phyloP scores from a whole-genome alignment of 2,113 vertebrate genomes.

The Toxotes jaculatrix region DNA sequence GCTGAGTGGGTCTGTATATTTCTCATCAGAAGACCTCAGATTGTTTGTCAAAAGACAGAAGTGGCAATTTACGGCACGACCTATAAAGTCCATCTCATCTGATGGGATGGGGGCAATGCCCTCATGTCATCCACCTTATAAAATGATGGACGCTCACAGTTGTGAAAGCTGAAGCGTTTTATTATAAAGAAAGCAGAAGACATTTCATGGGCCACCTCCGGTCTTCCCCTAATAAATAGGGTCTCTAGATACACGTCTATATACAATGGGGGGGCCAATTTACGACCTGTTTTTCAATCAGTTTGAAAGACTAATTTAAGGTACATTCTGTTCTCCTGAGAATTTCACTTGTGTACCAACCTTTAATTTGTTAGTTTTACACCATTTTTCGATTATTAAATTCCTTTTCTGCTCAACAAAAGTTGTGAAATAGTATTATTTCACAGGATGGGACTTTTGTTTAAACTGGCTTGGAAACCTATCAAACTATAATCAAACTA shows the following conservation, averaged over 20 bases:
- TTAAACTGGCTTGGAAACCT: conserved; percentile 30
- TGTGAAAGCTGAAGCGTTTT: conserved; percentile 74
- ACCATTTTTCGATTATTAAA: conserved; percentile 12
- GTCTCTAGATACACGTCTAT: conserved; percentile 44
- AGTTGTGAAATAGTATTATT: conserved; percentile 17
- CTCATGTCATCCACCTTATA: conserved; percentile 45
- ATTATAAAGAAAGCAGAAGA: conserved; percentile 74
- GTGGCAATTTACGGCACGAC: conserved; percentile 53
- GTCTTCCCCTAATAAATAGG: conserved; percentile 52
- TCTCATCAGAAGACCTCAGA: conserved; percentile 44
- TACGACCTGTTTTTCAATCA: conserved; percentile 50
- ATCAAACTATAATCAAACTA: conserved; percentile 48
- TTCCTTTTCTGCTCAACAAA: conserved; percentile 15
- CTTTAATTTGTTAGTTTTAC: not conserved
- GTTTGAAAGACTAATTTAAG: conserved; percentile 38
- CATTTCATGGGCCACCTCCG: conserved; percentile 38
- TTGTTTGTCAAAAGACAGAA: conserved; percentile 55
- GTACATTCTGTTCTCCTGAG: conserved; percentile 8
- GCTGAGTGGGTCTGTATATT: conserved; percentile 30
- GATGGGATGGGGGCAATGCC: conserved; percentile 32
- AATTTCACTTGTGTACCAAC: not conserved
- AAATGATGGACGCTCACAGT: conserved; percentile 58
- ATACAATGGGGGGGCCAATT: conserved; percentile 31
- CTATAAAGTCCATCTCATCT: conserved; percentile 53
- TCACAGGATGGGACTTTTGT: not conserved